Base-by-base conservation (phyloP, 2,113 vertebrate species). In the Otus sunia region DNA sequence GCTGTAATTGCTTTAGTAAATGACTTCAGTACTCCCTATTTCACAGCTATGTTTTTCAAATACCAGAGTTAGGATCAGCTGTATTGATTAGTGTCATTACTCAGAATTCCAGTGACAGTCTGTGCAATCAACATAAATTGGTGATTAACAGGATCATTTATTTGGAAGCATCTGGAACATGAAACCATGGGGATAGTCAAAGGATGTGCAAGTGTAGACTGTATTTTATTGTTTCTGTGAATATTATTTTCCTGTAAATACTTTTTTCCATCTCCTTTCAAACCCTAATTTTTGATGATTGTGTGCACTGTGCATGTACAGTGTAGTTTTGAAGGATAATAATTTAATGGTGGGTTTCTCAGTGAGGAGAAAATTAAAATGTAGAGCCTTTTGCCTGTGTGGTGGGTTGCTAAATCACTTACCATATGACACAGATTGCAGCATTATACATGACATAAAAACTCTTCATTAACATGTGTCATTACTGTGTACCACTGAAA, bases 301-400 rank as follows among this genome's bases (percentile, higher is more conserved):
- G 45, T 78, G 55, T 82, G 30, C 39, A 74, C 30, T 94, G 37
- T 86, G 56, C 47, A 60, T 88, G 37, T 86, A 23, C 74, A 89
- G 60, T 82, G 58, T 77, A 93, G 45, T 80, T 91, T 85, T 94
- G 88, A 97, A 97, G 79, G 41, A 94, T 92, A 64, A 81, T 95
- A 91, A 97, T 92, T 97, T 96, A 97, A 80, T 95, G 68, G 49
- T 53, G 84, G 50, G 26, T 95, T 94, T 97, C 96, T 92, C 97
- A 94, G 85, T 88, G 81, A 95, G 87, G 23, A 85, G 60, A 94
- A 94, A 87, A 97, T 96, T 92, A 96, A 98, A 96, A 96, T 92
- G 56, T 94, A 95, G 94, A 92, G 84, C 39, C 83, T 96, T 97
- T 94, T 92, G 78, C 95, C 83, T 95, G 81, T 86, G 58, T 59